phyloP scores from a whole-genome alignment of 2,113 vertebrate species.

The Erpornis zantholeuca region DNA sequence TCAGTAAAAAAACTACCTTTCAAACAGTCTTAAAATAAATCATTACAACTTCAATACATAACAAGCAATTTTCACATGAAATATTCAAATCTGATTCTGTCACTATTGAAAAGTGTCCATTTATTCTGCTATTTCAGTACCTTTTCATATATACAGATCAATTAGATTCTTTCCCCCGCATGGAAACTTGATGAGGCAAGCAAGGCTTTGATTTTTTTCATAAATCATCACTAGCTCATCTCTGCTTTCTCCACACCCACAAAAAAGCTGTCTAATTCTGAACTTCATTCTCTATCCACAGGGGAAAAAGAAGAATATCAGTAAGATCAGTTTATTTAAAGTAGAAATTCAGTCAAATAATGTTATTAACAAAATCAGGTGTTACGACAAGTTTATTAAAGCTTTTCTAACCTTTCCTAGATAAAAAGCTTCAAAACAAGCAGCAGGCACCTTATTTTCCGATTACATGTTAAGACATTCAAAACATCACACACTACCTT shows the following conservation, averaged over 20 bases:
- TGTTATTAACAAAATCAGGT: neutral
- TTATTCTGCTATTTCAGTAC: neutral
- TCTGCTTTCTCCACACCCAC: constrained; percentile 14
- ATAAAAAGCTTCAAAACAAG: neutral
- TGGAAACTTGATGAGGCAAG: neutral
- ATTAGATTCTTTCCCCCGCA: neutral
- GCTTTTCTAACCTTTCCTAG: neutral
- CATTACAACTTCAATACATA: neutral
- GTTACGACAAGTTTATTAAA: neutral
- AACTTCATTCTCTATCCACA: neutral
- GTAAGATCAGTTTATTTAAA: neutral
- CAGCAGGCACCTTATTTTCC: neutral
- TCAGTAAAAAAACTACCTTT: neutral
- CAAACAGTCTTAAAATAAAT: neutral
- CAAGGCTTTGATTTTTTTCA: neutral
- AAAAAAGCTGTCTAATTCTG: constrained; percentile 26
- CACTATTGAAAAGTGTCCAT: neutral
- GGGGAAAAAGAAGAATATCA: accelerated
- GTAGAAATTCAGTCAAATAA: neutral
- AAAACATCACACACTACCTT: neutral
- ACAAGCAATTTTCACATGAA: neutral
- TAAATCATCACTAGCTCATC: neutral
- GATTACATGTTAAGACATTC: neutral
- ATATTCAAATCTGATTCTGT: neutral
- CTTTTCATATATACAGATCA: neutral